Evolutionary conservation across 2,888 invertebrate species (phyloP).

Genomic region (Melieria omissa): DNA sequence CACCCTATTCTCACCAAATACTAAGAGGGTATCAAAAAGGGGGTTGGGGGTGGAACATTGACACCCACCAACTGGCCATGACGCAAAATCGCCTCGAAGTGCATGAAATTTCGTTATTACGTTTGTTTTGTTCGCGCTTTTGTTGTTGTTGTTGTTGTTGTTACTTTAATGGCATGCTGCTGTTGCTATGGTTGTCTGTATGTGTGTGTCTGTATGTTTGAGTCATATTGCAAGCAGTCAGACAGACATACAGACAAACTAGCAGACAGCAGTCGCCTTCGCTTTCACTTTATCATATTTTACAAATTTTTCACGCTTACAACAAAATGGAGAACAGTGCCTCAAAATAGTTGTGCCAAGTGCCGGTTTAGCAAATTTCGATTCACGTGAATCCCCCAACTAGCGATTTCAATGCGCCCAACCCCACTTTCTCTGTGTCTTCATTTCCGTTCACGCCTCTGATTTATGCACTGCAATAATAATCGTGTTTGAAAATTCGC

Average conservation of each 20-base stretch:
- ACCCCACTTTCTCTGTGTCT: background rate
- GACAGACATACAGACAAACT: background rate
- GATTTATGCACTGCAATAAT: constrained; percentile 52
- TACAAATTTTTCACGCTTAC: background rate
- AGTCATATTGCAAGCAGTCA: background rate
- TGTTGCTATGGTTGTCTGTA: background rate
- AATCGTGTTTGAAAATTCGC: constrained; percentile 47
- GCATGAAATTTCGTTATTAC: background rate
- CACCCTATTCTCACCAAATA: no score
- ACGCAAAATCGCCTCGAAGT: background rate
- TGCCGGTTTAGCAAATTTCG: background rate
- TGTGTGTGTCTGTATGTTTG: background rate
- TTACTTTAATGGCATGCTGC: background rate
- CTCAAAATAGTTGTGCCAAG: no score
- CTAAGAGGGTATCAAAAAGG: no score
- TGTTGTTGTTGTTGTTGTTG: no score
- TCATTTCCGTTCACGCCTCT: constrained; percentile 20
- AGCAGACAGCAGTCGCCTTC: background rate
- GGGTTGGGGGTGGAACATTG: no score
- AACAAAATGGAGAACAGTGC: no score
- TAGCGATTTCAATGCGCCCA: background rate
- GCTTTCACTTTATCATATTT: background rate
- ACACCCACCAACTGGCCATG: background rate
- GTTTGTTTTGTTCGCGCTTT: background rate
- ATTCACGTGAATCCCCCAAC: background rate